Base-by-base conservation (phyloP, 2,113 vertebrate genomes). In the Tringa solitaria region DNA sequence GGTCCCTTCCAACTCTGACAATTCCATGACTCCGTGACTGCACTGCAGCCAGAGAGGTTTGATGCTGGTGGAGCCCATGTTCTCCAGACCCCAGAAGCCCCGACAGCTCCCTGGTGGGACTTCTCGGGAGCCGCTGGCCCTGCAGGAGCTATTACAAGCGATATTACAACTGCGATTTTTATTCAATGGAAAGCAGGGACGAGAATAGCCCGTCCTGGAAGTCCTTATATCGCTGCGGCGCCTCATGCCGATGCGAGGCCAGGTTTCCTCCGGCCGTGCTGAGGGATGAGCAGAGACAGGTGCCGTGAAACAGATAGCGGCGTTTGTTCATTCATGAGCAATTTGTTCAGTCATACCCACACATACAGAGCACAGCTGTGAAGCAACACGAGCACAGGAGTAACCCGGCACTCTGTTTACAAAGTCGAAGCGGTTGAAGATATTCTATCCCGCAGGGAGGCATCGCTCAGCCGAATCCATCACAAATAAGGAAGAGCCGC, bases 321-420 rank as follows among this genome's bases (percentile, higher is more conserved):
- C 2, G 8, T 54, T 67, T 1, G 64, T 96, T 95, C 96, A 97
- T 97, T 97, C 88, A 88, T 56, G 16, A 95, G 92, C 90, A 78
- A 90, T 90, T 83, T 48, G 85, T 8, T 12, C 89, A 76, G 89
- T 45, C 68, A 86, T 50, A 27, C 53, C 68, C 85, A 61, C 59
- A 61, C 59, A 61, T 37, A 37, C 59, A 1, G 7, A 14, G 8
- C 82, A 46, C 93, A 96, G 92, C 93, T 95, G 90, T 13, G 0
- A 14, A 50, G 90, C 90, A 26, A 35, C 0, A 9, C 21, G 7
- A 61, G 90, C 23, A 7, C 51, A 3, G 82, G n/a, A 79, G 90
- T 56, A 92, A 90, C 85, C 92, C 87, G 33, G 93, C 90, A 84
- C 84, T 45, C 28, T 84, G 82, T 93, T 94, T 94, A 95, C 72